Evolutionary conservation across 2,113 vertebrate species (phyloP), one percentile per base, ranked within the genome.

Genomic region (Dromas ardeola): DNA sequence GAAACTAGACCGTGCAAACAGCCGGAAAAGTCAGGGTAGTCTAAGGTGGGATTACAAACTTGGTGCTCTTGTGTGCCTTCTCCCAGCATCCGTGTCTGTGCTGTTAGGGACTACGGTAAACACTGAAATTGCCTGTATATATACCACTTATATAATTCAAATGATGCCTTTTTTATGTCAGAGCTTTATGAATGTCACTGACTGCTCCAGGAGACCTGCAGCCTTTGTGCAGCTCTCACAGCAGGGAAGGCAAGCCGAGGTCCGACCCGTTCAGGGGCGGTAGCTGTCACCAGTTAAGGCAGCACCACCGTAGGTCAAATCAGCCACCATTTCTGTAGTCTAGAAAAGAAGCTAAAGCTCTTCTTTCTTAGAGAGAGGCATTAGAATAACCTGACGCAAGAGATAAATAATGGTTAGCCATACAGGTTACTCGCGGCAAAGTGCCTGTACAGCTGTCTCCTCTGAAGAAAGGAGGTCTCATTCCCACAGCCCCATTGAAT

Each of bases 61-160:
- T 73, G 17, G 15, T 7, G 47, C 10, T 55, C 50, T 21, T 8
- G 0, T 5, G 6, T 25, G 21, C 30, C 3, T 32, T n/a, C 59
- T 56, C n/a, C 65, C 63, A 81, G 56, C 32, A 21, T 0, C 52
- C 43, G 0, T 1, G 2, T 30, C 89, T 36, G 1, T 14, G 18
- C 30, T 61, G 9, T 5, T 21, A 16, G 59, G 40, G 9, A 6
- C 72, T 3, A 3, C 0, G 10, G 15, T 1, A 58, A 69, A 42
- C 58, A 38, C 25, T 9, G 72, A 23, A 42, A 36, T 11, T 4
- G 16, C 43, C 40, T 49, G 13, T 23, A 9, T 30, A 2, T 32
- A 21, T 5, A 20, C 7, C 50, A 67, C 23, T 58, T 71, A 34
- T 2, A 2, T 40, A 79, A 59, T 50, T 71, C 69, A 72, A 42